Base-by-base conservation (phyloP, 2,888 invertebrate genomes). In the Archips xylosteana region DNA sequence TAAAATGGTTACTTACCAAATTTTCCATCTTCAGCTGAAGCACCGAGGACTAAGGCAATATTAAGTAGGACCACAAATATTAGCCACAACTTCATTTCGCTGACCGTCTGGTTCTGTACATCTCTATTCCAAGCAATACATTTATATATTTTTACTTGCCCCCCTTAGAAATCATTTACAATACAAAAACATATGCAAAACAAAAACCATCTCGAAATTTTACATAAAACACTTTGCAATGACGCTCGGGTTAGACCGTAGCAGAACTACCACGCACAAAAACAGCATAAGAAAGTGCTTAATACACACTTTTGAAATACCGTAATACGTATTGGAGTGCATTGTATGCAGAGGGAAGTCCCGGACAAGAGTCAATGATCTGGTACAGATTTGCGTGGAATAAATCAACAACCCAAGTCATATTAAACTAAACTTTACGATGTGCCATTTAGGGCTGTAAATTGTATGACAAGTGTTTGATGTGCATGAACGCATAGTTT, bases 21-120 rank as follows among this genome's bases (percentile, higher is more conserved):
- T n/a, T 62, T 42, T 32, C 13, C 42, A n/a, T 78, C 75, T 8
- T 62, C 62, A 23, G 71, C 59, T 9, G 72, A 66, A 54, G 77
- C 75, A 51, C 74, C 81, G 70, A 79, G 3, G 23, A 79, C 79
- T 9, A 83, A 62, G 60, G 76, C 77, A 45, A 85, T 75, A 23
- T 23, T 23, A 45, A 86, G 78, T 73, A 87, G 71, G 70, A 85
- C 57, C 65, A 79, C 78, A 64, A 87, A 74, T 76, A 86, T 75
- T 60, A 87, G 76, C 76, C 77, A 83, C 76, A 79, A 78, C 82
- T 82, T 89, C 91, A 90, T 89, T 79, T 76, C 80, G 77, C 79
- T 80, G 76, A 75, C 70, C 65, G 69, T 73, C 75, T 76, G 75
- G 82, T 75, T 86, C 77, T 87, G 82, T 67, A 65, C 75, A 79